Conservation (phyloP, 2,113 vertebrate genomes). For the Hydrolagus affinis region DNA sequence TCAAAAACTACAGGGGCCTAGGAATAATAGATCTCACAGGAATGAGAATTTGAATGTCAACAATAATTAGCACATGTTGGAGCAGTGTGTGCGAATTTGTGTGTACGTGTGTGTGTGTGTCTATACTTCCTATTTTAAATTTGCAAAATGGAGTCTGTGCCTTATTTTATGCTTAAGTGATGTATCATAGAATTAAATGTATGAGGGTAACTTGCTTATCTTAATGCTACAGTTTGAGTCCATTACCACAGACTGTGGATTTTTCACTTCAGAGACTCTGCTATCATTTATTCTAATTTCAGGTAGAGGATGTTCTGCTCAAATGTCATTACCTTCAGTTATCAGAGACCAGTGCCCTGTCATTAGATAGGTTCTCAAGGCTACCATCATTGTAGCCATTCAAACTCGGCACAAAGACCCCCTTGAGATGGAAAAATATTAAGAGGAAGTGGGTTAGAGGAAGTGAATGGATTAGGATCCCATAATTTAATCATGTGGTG, state of each 20-base stretch:
- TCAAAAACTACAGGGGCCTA: not conserved
- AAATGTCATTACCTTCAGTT: constrained; percentile 15
- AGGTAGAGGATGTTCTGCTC: constrained; percentile 8
- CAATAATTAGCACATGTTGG: not conserved
- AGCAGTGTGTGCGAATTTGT: not conserved
- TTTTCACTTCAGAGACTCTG: not conserved
- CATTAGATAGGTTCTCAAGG: constrained; percentile 20
- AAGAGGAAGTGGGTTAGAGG: constrained; percentile 6
- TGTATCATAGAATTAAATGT: constrained; percentile 17
- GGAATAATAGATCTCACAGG: not conserved
- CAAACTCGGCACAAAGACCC: constrained; percentile 23
- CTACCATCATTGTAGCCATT: constrained; percentile 9
- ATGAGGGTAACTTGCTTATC: constrained; percentile 17
- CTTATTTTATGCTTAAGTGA: constrained; percentile 18
- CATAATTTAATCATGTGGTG: not conserved
- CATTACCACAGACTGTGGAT: not conserved
- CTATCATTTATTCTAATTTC: constrained; percentile 9
- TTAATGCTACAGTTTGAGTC: constrained; percentile 1
- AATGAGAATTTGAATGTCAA: not conserved
- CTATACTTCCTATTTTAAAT: not conserved
- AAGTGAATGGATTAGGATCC: not conserved
- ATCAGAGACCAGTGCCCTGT: not conserved
- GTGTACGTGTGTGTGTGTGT: too few relatives aligned
- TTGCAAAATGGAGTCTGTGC: not conserved
- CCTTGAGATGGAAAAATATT: constrained; percentile 14